These are phyloP conservation scores for Uropsilus gracilis DNA, from an alignment of 2,113 vertebrate genomes.

Conservation along the genomic window DNA sequence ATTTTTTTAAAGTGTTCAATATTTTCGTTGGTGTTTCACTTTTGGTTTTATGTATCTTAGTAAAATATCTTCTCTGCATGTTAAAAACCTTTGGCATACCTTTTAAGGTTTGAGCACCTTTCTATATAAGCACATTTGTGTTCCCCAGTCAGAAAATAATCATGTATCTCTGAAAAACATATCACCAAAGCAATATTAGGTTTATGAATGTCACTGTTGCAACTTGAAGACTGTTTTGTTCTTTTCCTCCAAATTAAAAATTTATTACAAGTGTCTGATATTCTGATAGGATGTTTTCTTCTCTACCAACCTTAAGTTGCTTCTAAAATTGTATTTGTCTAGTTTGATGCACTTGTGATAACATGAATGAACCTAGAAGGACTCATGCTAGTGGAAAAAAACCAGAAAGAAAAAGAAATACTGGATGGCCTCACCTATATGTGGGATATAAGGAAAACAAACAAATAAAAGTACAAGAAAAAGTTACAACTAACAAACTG, in stretches of 20 bases:
- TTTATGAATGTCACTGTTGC: neutral
- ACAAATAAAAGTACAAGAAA: too few species aligned
- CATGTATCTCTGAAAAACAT: neutral
- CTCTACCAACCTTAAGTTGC: conserved; percentile 37
- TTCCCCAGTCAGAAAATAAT: conserved; percentile 1
- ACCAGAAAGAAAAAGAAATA: too few species aligned
- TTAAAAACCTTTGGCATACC: conserved; percentile 4
- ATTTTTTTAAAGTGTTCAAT: neutral
- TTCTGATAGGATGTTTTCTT: conserved; percentile 20
- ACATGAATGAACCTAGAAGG: too few species aligned
- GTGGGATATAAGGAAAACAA: too few species aligned
- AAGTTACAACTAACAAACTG: too few species aligned
- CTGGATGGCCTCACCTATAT: too few species aligned
- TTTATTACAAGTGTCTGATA: neutral
- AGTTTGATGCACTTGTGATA: too few species aligned
- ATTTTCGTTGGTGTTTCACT: neutral
- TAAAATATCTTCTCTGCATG: neutral
- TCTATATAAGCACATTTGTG: conserved; percentile 6
- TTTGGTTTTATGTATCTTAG: neutral
- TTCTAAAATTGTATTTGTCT: conserved; percentile 38
- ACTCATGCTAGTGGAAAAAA: too few species aligned
- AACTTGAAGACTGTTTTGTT: conserved; percentile 4
- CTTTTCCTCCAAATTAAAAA: conserved; percentile 22
- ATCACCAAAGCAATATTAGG: neutral
- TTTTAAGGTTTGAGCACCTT: conserved; percentile 44